These are phyloP conservation scores for Pseudanteris insignis DNA, from an alignment of 2,888 invertebrate genomes.

Conservation along the genomic window DNA sequence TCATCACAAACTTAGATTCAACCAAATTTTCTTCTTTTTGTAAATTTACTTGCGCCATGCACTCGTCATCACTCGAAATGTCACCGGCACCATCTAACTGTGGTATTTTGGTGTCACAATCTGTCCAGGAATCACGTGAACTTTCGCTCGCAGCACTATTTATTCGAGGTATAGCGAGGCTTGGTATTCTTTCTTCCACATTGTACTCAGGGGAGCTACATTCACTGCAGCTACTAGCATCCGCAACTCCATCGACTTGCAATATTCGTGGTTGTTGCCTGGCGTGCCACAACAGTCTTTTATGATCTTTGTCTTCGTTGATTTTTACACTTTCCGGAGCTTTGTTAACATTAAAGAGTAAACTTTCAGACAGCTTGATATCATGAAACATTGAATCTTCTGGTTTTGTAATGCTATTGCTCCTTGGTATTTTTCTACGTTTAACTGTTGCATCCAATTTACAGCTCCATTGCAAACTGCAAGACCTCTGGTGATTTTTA, in stretches of 20 bases:
- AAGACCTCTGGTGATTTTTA: slow-evolving; percentile 72
- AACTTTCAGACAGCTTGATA: slow-evolving; percentile 65
- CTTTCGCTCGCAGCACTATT: slow-evolving; percentile 78
- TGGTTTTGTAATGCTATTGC: slow-evolving; percentile 51
- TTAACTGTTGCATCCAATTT: slow-evolving; percentile 77
- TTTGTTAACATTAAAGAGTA: slow-evolving; percentile 64
- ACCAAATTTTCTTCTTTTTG: slow-evolving; percentile 47
- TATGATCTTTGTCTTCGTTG: slow-evolving; percentile 64
- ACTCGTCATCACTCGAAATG: slow-evolving; percentile 68
- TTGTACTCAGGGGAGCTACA: slow-evolving; percentile 65
- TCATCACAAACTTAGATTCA: slow-evolving; percentile 64
- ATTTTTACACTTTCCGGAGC: slow-evolving; percentile 37
- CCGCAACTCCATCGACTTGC: slow-evolving; percentile 71
- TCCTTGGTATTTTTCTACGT: slow-evolving; percentile 72
- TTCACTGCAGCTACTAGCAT: slow-evolving; percentile 68
- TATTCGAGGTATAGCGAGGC: slow-evolving; percentile 72
- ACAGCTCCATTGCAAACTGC: slow-evolving; percentile 76
- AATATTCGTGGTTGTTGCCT: slow-evolving; percentile 67
- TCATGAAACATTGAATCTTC: slow-evolving; percentile 62
- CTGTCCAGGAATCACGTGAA: slow-evolving; percentile 56
- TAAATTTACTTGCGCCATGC: slow-evolving; percentile 44
- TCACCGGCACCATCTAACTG: slow-evolving; percentile 79
- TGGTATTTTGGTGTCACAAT: slow-evolving; percentile 65
- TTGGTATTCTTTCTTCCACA: slow-evolving; percentile 53
- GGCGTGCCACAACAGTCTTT: slow-evolving; percentile 63